Evolutionary conservation across 2,888 invertebrate species (phyloP), one percentile per base, ranked within the genome.

Genomic region (Campoplex capitator): DNA sequence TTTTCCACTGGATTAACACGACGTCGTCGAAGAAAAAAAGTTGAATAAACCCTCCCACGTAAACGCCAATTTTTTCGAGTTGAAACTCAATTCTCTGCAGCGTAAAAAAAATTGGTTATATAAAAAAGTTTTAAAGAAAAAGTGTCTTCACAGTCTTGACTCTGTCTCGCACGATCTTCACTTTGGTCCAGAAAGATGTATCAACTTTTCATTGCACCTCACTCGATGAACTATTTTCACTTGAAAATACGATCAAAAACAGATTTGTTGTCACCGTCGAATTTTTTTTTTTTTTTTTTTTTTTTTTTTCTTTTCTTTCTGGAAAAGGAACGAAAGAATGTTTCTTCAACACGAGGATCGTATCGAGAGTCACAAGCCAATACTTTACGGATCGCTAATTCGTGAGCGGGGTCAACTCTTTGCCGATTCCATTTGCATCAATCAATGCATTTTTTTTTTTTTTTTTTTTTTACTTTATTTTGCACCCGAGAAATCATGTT

Each of bases 331-430:
- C 58, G 48, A 48, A 67, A 45, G 58, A 62, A 74, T 42, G 83
- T 62, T n/a, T 54, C 13, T 3, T 18, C 68, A 28, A 35, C 35
- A 71, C 65, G 23, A 51, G 65, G 38, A 81, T 56, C n/a, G 51
- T 35, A 75, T 28, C 51, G 73, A 32, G 62, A 84, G 84, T 86
- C 86, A 86, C 86, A 84, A 86, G 86, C 42, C 48, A 54, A 28
- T 83, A 77, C 48, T 86, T 86, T 62, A 77, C 84, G 74, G 77
- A 68, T 28, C 67, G 86, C 84, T 86, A 86, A 86, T 74, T 73
- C 74, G 28, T 62, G 18, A 51, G 81, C 78, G 84, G 68, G 84
- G 84, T 81, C 84, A 68, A 70, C 42, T 23, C 80, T 51, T 67
- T 56, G 48, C 62, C 62, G 51, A 35, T 86, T 51, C 58, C 73